Conservation (phyloP, 1,140 invertebrate species). For the Palaemon carinicauda region DNA sequence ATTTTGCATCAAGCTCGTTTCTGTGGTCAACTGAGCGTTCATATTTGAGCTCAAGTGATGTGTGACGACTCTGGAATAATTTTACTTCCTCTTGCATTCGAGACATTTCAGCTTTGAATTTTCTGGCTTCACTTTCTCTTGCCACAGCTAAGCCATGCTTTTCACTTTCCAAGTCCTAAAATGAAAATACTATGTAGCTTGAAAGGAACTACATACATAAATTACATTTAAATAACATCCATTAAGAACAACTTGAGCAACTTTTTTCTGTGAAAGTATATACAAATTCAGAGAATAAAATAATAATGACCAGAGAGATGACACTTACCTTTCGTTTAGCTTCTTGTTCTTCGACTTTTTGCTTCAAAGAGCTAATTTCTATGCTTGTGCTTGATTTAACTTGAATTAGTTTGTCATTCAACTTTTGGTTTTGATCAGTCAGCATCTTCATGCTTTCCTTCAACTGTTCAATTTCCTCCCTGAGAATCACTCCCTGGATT, state of each 20-base stretch:
- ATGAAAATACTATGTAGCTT: not conserved
- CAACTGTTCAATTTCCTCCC: not conserved
- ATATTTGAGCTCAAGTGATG: slow-evolving; percentile 10
- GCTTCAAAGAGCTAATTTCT: slow-evolving; percentile 24
- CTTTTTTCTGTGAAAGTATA: too few relatives aligned
- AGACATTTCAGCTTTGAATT: slow-evolving; percentile 6
- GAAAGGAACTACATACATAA: not conserved
- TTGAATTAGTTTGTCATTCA: slow-evolving; percentile 27
- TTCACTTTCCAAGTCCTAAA: not conserved
- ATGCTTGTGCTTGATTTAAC: slow-evolving; percentile 8
- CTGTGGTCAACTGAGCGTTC: not conserved
- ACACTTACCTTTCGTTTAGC: not conserved
- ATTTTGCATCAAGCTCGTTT: slow-evolving; percentile 24
- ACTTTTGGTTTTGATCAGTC: not conserved
- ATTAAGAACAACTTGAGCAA: too few relatives aligned
- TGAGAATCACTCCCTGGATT: not conserved
- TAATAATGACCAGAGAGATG: not conserved
- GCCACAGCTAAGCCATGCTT: not conserved
- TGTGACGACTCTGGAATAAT: not conserved
- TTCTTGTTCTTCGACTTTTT: slow-evolving; percentile 16
- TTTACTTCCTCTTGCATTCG: slow-evolving; percentile 17
- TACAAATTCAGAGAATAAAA: too few relatives aligned
- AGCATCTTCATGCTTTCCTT: not conserved
- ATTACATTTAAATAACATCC: not conserved
- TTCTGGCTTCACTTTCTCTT: slow-evolving; percentile 8